phyloP scores from a whole-genome alignment of 2,888 invertebrate species.

The Eupithecia insigniata region DNA sequence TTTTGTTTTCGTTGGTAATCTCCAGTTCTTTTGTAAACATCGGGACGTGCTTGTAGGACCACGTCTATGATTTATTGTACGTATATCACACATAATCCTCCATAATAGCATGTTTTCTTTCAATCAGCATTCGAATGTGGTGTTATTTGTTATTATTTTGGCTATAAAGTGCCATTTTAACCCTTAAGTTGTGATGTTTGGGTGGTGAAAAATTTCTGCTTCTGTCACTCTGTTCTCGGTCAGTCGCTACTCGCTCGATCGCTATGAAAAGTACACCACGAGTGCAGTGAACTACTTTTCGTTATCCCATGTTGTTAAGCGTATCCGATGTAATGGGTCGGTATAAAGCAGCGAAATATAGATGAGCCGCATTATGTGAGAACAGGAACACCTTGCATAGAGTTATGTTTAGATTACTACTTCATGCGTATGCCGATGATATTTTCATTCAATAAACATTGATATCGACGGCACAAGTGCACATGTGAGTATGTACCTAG shows the following conservation, averaged over 20 bases:
- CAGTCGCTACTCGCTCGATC: constrained; percentile 35
- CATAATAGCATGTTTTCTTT: constrained; percentile 56
- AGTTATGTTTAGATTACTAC: constrained; percentile 28
- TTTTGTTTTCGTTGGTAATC: constrained; percentile 64
- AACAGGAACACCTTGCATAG: constrained; percentile 11
- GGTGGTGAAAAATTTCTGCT: constrained; percentile 59
- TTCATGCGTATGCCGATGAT: constrained; percentile 26
- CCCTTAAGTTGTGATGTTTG: constrained; percentile 65
- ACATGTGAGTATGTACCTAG: constrained; percentile 17
- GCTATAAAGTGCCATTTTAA: constrained; percentile 55
- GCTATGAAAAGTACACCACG: constrained; percentile 54
- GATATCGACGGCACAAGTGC: constrained; percentile 17
- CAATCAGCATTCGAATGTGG: constrained; percentile 47
- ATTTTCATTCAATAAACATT: constrained; percentile 35
- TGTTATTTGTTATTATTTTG: constrained; percentile 51
- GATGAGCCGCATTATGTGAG: not conserved
- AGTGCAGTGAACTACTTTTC: constrained; percentile 46
- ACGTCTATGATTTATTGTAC: constrained; percentile 84
- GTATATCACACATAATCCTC: constrained; percentile 74
- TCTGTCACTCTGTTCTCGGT: constrained; percentile 42
- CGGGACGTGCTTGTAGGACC: constrained; percentile 79
- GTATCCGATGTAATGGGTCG: not conserved
- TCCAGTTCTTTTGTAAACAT: constrained; percentile 81
- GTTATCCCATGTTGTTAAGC: constrained; percentile 10
- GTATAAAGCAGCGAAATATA: not conserved